Evolutionary conservation across 2,797 vertebrate species (phyloP).

Genomic region (Takifugu rubripes): DNA sequence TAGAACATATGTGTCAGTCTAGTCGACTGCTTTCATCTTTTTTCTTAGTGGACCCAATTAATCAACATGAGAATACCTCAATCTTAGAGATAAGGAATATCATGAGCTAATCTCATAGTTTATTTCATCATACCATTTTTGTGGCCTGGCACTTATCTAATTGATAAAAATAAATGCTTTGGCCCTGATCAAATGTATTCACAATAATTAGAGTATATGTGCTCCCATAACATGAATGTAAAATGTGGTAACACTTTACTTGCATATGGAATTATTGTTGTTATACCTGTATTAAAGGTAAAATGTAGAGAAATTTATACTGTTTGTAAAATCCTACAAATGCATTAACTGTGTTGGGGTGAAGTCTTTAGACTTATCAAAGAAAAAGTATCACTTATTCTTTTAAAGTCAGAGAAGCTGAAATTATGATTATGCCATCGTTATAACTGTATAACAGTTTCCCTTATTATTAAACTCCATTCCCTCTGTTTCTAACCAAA

Average conservation of each 20-base stretch:
- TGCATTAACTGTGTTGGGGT: no score
- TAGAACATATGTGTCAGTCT: conserved; percentile 24
- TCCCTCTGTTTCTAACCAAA: background rate
- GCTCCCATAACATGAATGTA: background rate
- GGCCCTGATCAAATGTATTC: conserved; percentile 1
- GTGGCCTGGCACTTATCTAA: conserved; percentile 13
- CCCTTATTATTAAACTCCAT: background rate
- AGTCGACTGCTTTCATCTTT: conserved; percentile 8
- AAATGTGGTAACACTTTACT: conserved; percentile 13
- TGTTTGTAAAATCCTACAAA: no score
- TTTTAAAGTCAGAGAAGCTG: background rate
- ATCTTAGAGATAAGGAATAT: conserved; percentile 1
- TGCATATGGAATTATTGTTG: conserved; percentile 12
- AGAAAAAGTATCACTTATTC: no score
- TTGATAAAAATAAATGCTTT: conserved; percentile 10
- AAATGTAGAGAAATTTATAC: background rate
- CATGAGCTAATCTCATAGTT: conserved; percentile 33
- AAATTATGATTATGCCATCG: background rate
- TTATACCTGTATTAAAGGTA: background rate
- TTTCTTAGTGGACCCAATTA: conserved; percentile 26
- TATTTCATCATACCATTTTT: conserved; percentile 33
- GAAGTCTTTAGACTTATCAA: no score
- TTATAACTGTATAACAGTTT: background rate
- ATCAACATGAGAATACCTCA: conserved; percentile 12
- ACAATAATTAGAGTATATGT: background rate